phyloP scores from a whole-genome alignment of 2,797 vertebrate species.

The Artibeus jamaicensis region DNA sequence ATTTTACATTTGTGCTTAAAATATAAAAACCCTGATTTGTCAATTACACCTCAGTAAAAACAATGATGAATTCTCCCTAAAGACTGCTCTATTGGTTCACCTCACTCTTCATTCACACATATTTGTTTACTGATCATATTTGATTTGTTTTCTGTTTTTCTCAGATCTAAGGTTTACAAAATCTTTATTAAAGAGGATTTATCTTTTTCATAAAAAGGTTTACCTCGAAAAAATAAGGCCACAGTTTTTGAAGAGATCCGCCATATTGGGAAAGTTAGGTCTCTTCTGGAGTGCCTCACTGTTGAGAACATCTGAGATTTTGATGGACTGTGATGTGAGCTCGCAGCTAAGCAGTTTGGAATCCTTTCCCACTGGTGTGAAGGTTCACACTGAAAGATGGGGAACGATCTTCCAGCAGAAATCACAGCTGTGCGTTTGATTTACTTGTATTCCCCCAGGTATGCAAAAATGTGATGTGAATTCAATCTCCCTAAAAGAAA shows the following conservation, averaged over 20 bases:
- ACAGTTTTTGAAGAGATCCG: not conserved
- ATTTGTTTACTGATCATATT: not conserved
- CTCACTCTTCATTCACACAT: not conserved
- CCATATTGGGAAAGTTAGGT: not conserved
- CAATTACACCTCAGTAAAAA: not conserved
- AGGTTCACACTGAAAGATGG: not conserved
- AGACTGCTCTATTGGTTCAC: not conserved
- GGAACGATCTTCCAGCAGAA: not conserved
- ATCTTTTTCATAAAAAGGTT: not conserved
- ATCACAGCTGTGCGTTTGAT: not conserved
- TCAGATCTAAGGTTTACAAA: not conserved
- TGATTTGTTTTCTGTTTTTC: too few species aligned
- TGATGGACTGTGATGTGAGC: not conserved
- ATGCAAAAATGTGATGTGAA: not conserved
- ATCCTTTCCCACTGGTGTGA: not conserved
- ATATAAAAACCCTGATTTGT: not conserved
- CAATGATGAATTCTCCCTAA: not conserved
- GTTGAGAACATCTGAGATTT: not conserved
- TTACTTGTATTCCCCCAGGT: not conserved
- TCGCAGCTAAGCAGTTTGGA: not conserved
- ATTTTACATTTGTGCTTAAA: not conserved
- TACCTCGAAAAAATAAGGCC: not conserved
- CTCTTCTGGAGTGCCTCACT: not conserved
- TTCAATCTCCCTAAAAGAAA: not conserved
- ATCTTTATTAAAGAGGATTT: not conserved